phyloP scores from a whole-genome alignment of 2,888 invertebrate species.

The Mesochorus sp. region DNA sequence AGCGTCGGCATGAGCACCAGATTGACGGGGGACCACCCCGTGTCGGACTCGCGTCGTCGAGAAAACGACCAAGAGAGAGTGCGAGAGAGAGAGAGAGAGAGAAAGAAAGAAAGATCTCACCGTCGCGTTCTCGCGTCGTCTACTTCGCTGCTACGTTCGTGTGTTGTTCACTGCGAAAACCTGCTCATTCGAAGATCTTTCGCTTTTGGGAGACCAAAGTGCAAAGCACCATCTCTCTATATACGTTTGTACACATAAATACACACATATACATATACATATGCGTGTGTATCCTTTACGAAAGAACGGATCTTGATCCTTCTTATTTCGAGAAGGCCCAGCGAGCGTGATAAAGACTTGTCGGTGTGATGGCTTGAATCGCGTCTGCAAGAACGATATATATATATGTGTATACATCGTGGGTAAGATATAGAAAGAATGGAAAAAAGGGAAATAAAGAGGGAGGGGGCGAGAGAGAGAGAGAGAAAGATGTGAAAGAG shows the following conservation, averaged over 20 bases:
- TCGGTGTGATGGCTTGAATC: constrained; percentile 42
- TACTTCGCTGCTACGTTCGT: constrained; percentile 32
- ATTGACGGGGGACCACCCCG: constrained; percentile 80
- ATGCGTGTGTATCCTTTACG: constrained; percentile 36
- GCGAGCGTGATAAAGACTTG: constrained; percentile 63
- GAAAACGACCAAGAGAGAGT: background rate
- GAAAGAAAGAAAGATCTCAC: constrained; percentile 24
- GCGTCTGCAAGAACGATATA: constrained; percentile 13
- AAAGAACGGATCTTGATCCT: constrained; percentile 57
- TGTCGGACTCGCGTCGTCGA: constrained; percentile 56
- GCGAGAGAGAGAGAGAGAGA: constrained; percentile 8
- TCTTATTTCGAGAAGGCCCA: constrained; percentile 58
- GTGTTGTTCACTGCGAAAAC: constrained; percentile 46
- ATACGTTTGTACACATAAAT: background rate
- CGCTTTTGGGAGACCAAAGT: constrained; percentile 41
- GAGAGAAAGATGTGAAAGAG: constrained; percentile 57
- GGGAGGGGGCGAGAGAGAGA: constrained; percentile 59
- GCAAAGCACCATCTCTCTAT: constrained; percentile 17
- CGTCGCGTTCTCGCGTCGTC: constrained; percentile 29
- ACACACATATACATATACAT: background rate
- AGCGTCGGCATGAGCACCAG: constrained; percentile 69
- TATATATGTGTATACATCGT: too few species aligned
- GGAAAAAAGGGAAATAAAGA: constrained; percentile 54
- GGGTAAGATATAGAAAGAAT: constrained; percentile 52
- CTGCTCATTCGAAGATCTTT: constrained; percentile 52